Evolutionary conservation across 2,888 invertebrate species (phyloP).

Genomic region (Priocnemis perturbator): DNA sequence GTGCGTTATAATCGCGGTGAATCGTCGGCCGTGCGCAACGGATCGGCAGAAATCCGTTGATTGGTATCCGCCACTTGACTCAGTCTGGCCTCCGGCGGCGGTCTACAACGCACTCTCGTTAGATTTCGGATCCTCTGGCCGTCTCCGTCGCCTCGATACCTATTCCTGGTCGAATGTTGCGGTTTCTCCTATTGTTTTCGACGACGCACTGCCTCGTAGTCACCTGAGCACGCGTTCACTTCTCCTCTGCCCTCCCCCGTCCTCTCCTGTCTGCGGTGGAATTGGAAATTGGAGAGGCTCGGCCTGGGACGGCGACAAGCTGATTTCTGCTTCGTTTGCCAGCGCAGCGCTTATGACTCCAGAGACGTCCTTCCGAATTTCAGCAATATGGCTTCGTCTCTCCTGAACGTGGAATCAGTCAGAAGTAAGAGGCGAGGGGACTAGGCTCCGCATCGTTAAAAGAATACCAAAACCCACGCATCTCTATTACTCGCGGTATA

Average conservation of each 20-base stretch:
- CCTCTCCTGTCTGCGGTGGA: neutral
- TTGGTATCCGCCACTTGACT: constrained; percentile 68
- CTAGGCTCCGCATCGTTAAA: too few species aligned
- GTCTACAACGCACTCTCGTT: neutral
- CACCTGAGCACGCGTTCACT: neutral
- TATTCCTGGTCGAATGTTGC: constrained; percentile 28
- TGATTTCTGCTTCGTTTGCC: neutral
- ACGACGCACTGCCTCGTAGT: neutral
- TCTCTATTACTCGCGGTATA: too few species aligned
- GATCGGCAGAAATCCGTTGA: constrained; percentile 69
- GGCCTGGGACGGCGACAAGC: neutral
- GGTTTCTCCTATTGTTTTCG: constrained; percentile 37
- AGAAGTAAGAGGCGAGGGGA: too few species aligned
- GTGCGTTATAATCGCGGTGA: constrained; percentile 66
- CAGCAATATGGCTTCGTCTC: too few species aligned
- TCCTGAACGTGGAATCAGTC: too few species aligned
- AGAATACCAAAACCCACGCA: too few species aligned
- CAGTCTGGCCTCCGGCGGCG: constrained; percentile 19
- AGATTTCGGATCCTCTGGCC: neutral
- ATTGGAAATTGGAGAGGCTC: neutral
- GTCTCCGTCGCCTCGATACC: too few species aligned
- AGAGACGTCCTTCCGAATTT: neutral
- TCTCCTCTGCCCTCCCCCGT: neutral
- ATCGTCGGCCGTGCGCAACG: constrained; percentile 60
- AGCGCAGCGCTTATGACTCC: neutral